These are phyloP conservation scores for Girardinichthys multiradiatus DNA, from an alignment of 2,113 vertebrate genomes.

Conservation along the genomic window DNA sequence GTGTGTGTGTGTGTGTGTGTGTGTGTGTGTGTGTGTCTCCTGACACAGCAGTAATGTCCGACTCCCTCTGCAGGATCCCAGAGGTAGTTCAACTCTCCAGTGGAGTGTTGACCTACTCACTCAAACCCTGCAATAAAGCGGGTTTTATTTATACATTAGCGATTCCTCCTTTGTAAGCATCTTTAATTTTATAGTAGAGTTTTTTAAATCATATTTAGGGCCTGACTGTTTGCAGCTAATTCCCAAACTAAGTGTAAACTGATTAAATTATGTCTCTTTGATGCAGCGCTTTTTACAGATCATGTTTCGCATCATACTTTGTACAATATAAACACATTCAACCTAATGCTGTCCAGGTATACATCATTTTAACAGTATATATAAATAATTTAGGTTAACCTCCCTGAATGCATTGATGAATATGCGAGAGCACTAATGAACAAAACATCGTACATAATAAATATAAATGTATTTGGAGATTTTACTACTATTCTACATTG, in stretches of 20 bases:
- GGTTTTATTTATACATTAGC: neutral
- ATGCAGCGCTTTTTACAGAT: neutral
- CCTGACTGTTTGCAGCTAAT: neutral
- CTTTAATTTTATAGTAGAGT: neutral
- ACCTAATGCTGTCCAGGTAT: neutral
- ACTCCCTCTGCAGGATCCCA: constrained; percentile 79
- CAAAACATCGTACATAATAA: neutral
- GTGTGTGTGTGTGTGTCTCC: constrained; percentile 15
- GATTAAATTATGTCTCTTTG: neutral
- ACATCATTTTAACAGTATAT: neutral
- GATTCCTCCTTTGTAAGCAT: neutral
- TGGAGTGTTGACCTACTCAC: neutral
- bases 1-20: constrained; percentile 10
- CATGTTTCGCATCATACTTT: neutral
- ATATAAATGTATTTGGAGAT: too few relatives aligned
- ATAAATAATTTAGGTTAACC: neutral
- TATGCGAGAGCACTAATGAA: neutral
- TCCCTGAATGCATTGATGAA: neutral
- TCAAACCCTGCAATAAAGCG: neutral
- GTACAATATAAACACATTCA: neutral
- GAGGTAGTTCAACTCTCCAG: constrained; percentile 54
- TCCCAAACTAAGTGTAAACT: neutral
- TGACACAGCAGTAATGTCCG: constrained; percentile 69
- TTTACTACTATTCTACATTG: too few relatives aligned
- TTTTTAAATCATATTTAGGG: neutral